A percentile compares a stretch with the other conserved stretches of the same genome.
phyloP scores from a whole-genome alignment of 2,113 vertebrate species.

The Prolemur simus region DNA sequence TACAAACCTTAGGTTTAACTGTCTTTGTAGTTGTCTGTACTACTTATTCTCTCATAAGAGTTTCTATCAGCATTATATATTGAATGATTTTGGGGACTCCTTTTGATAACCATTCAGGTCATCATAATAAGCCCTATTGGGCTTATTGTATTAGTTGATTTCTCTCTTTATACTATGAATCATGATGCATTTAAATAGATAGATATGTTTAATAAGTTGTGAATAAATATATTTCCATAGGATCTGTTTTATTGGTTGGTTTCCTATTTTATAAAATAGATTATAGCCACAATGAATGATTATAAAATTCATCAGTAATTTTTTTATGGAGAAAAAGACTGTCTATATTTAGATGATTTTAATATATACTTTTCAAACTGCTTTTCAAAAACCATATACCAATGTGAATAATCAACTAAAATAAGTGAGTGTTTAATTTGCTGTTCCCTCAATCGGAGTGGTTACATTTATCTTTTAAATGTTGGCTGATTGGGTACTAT shows the following conservation, averaged over 20 bases:
- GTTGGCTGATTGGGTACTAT: background rate
- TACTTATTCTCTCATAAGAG: background rate
- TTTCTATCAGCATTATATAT: background rate
- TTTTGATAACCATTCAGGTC: background rate
- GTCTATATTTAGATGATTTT: background rate
- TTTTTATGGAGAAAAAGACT: background rate
- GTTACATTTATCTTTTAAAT: background rate
- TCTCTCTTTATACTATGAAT: background rate
- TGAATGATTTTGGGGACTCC: background rate
- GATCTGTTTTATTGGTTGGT: background rate
- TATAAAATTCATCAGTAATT: background rate
- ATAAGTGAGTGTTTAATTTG: background rate
- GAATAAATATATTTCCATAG: background rate
- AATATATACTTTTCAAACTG: background rate
- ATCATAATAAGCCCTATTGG: background rate
- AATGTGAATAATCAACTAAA: background rate
- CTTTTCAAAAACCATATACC: background rate
- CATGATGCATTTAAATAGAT: background rate
- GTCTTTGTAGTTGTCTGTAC: background rate
- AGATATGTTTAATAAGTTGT: background rate
- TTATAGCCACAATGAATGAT: background rate
- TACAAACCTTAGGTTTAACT: background rate
- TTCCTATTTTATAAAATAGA: background rate
- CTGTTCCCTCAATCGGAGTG: background rate
- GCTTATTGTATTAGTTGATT: background rate